Conservation (phyloP, 2,797 vertebrate species). For the Xiphophorus birchmanni region DNA sequence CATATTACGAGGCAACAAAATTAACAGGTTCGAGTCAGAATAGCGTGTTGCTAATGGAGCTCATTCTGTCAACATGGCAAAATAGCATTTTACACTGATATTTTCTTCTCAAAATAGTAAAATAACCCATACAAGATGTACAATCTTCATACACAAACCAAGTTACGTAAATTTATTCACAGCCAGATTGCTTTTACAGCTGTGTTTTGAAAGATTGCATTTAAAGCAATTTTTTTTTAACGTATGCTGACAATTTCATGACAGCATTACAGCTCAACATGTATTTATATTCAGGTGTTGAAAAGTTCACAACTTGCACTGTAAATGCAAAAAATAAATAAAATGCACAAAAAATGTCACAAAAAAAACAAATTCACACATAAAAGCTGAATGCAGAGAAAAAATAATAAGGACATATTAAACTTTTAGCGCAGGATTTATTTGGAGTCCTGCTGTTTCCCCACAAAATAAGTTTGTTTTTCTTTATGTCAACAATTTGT, state of each 20-base stretch:
- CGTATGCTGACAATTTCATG: background rate
- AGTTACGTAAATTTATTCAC: background rate
- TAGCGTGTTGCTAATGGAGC: background rate
- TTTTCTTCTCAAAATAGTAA: background rate
- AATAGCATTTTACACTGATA: too few relatives aligned
- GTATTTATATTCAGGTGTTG: background rate
- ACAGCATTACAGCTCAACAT: background rate
- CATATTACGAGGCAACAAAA: background rate
- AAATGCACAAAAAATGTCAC: background rate
- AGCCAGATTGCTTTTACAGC: background rate
- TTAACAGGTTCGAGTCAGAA: background rate
- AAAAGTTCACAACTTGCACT: background rate
- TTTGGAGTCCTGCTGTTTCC: background rate
- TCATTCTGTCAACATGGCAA: background rate
- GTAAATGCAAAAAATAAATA: background rate
- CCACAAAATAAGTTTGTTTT: background rate
- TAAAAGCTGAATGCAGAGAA: background rate
- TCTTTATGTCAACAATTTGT: slow-evolving; percentile 23
- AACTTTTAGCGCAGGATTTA: background rate
- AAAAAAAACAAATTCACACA: background rate
- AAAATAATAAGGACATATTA: slow-evolving; percentile 1
- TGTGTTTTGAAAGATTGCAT: background rate
- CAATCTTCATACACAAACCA: background rate
- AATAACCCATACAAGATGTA: background rate
- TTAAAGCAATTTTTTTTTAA: background rate